Percentiles rank a stretch among this genome's conserved stretches.
Evolutionary conservation across 1,140 invertebrate genomes (phyloP).

Genomic region (Penaeus vannamei): DNA sequence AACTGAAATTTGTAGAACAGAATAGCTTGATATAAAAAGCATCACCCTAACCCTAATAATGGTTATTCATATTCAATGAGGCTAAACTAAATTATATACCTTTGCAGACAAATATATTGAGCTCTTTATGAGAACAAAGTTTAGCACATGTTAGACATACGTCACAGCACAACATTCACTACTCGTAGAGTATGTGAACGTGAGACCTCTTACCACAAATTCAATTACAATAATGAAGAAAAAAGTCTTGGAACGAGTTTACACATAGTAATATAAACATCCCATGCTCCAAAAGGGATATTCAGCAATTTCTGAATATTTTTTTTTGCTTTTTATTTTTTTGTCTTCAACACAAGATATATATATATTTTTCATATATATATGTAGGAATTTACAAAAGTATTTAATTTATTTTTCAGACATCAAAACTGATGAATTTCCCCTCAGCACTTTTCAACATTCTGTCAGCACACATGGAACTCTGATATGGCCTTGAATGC

Average conservation of each 20-base stretch:
- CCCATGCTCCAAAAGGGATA: not conserved
- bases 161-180: constrained; percentile 3
- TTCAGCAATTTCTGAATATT: too few species aligned
- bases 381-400: too few species aligned
- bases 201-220: constrained; percentile 3
- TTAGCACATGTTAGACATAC: constrained; percentile 43
- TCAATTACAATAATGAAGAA: not conserved
- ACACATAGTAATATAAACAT: constrained; percentile 1
- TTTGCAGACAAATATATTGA: constrained; percentile 50
- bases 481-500: constrained; percentile 41
- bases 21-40: constrained; percentile 35
- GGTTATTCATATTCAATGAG: constrained; percentile 36
- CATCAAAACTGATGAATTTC: constrained; percentile 35
- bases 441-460: constrained; percentile 25
- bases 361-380: too few species aligned
- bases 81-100: constrained; percentile 44
- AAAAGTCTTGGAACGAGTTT: constrained; percentile 19
- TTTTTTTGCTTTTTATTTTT: too few species aligned
- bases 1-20: constrained; percentile 5
- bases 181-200: constrained; percentile 2
- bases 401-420: not conserved
- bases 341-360: too few species aligned
- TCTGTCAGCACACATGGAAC: constrained; percentile 26
- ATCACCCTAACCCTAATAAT: constrained; percentile 45
- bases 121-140: constrained; percentile 41